phyloP scores from a whole-genome alignment of 2,113 vertebrate genomes.

The Xiphias gladius region DNA sequence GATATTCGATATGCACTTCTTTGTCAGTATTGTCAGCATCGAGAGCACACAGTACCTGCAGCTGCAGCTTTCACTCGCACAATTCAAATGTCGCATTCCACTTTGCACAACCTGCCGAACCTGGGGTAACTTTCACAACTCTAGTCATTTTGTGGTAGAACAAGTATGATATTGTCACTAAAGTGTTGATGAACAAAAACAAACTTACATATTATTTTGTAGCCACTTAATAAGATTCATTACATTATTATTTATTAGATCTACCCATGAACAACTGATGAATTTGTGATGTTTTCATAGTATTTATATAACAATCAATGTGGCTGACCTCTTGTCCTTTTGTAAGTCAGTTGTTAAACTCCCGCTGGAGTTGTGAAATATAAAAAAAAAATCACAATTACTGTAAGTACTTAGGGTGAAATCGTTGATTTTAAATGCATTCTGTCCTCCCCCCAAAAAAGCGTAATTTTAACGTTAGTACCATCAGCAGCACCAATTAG shows the following conservation, averaged over 20 bases:
- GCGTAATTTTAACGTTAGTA: conserved; percentile 25
- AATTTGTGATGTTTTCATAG: conserved; percentile 7
- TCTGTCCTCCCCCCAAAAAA: background rate
- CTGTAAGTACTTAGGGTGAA: conserved; percentile 39
- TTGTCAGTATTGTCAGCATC: conserved; percentile 21
- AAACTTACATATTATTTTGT: background rate
- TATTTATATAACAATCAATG: background rate
- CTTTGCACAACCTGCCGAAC: background rate
- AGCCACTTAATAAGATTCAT: background rate
- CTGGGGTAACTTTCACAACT: conserved; percentile 20
- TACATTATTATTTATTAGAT: conserved; percentile 12
- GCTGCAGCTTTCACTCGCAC: conserved; percentile 21
- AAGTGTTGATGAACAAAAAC: conserved; percentile 1
- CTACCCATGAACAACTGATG: background rate
- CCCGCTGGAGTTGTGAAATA: conserved; percentile 4
- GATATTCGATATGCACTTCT: conserved; percentile 18
- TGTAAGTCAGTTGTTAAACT: conserved; percentile 11
- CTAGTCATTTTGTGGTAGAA: background rate
- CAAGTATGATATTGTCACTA: background rate
- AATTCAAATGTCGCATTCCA: conserved; percentile 14
- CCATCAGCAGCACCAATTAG: conserved; percentile 42
- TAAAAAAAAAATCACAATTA: conserved; percentile 27
- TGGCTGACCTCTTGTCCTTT: conserved; percentile 8
- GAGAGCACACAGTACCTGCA: conserved; percentile 20
- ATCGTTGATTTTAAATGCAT: conserved; percentile 32